Evolutionary conservation across 2,888 invertebrate species (phyloP), one percentile per base, ranked within the genome.

Genomic region (Odontomyia ornata): DNA sequence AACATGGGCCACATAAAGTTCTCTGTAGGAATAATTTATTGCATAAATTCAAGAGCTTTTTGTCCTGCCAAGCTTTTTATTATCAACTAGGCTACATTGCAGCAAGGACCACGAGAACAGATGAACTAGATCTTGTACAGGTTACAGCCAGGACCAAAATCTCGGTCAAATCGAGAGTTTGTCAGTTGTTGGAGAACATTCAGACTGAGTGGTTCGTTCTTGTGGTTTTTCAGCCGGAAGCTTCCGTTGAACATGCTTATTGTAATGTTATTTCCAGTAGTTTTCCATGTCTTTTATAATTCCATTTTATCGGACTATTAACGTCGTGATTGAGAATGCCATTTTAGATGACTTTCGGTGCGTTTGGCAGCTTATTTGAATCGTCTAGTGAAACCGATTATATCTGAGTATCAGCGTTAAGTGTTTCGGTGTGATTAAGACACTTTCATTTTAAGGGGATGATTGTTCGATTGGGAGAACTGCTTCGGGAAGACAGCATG

Each of bases 161-260:
- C 67, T 73, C 72, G 73, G 76, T 73, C 71, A 78, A 72, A 57
- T 65, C 65, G 57, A 60, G 60, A 73, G 76, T 56, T 73, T 76
- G 67, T 69, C 78, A 78, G 78, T 76, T 76, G 78, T 73, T n/a
- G 65, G 76, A 78, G 78, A 76, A 65, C 75, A 36, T 69, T 69
- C 67, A 67, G 43, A 56, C 75, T 7, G 47, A 23, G 56, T 43
- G 75, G 71, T 76, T 67, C 36, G 23, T 27, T 43, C 21, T 27
- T 56, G 11, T 11, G 15, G 72, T 56, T 27, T 23, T 28, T 56
- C 23, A 11, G 7, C 56, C 56, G 56, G 18, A 56, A 56, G n/a
- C n/a, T 11, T 56, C 56, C 13, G 9, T 56, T 43, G 56, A 18
- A 18, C 56, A 7, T 13, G n/a, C 5, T 18, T 56, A 18, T 56